Evolutionary conservation across 2,888 invertebrate species (phyloP), one percentile per base, ranked within the genome.

Genomic region (Chelonus formosanus): DNA sequence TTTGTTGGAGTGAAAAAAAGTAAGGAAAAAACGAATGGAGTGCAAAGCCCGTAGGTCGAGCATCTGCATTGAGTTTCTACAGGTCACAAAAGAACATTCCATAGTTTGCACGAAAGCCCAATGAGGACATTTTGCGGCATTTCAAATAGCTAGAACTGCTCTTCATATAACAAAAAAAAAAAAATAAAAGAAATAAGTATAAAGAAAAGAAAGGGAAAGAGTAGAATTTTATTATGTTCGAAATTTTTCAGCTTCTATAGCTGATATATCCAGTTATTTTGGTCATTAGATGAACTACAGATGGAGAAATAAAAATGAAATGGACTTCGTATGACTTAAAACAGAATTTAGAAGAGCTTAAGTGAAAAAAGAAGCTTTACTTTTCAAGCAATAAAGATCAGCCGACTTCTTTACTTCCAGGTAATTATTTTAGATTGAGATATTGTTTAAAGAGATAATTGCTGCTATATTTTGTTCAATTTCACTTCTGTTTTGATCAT

Each of bases 381-480:
- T 6, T 40, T 6, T 40, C 40, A 20, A 31, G 40, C 20, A 65
- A 55, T 55, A 59, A 50, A 50, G 63, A 63, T 63, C 59, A 55
- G 55, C 57, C 56, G 48, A 48, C 66, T 62, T 52, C 61, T 61
- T 66, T 66, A 66, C 61, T 45, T 40, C 45, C 52, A 35, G 50
- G 61, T 61, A 66, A 66, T 66, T 66, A 61, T 61, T 66, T 66
- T 56, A 58, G 31, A 43, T 31, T 6, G 40, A 45, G 47, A 55
- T 48, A 60, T 60, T 65, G 48, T 63, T 47, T 56, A 32, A 40
- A 56, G 55, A 47, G 63, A 40, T 40, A 40, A 40, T 40, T 40
- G 40, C 40, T 5, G 40, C 3, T 40, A 40, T 6, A 40, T 40
- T 6, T 40, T 40, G 5, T 6, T 40, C 6, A 40, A 5, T 40